Evolutionary conservation across 2,797 vertebrate genomes (phyloP), one percentile per base, ranked within the genome.

Genomic region (Lemur catta): DNA sequence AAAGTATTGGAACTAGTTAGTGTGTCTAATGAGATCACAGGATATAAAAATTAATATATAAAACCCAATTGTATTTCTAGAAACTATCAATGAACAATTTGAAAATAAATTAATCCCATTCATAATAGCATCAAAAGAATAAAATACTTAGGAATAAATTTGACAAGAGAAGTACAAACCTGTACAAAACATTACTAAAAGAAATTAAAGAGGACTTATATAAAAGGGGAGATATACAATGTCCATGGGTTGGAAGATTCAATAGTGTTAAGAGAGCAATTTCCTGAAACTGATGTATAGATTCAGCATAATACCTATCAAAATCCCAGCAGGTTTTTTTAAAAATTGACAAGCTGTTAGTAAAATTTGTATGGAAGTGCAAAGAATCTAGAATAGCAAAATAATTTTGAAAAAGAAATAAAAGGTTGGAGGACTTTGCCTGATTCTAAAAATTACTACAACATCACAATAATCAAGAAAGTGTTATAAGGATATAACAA

Each of bases 361-460:
- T 72, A 89, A 57, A 86, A 59, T 81, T 33, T 81, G 75, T 35
- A 87, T 48, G 28, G 13, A 85, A 86, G 30, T 81, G 30, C 41
- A 86, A 91, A 82, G 43, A 91, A 91, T 15, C 33, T 75, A 71
- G 88, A 91, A 55, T n/a, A 91, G 3, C 22, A 63, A 67, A 75
- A 38, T 8, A n/a, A 71, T 84, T 87, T 55, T 87, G 63, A 76
- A 91, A 87, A 82, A 59, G 30, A 91, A 82, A 50, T 41, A 35
- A 30, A 87, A 76, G 63, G 14, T 24, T 30, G 17, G 41, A 71
- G 20, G 52, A 86, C 33, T 48, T 74, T 55, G 48, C 43, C 24
- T 82, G 43, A 48, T 84, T 96, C 67, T 78, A 74, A 93, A 96
- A 69, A 46, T 87, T 59, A 69, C 50, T 82, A 63, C 59, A 76